Evolutionary conservation across 2,113 vertebrate genomes (phyloP).

Genomic region (Erinaceus europaeus): DNA sequence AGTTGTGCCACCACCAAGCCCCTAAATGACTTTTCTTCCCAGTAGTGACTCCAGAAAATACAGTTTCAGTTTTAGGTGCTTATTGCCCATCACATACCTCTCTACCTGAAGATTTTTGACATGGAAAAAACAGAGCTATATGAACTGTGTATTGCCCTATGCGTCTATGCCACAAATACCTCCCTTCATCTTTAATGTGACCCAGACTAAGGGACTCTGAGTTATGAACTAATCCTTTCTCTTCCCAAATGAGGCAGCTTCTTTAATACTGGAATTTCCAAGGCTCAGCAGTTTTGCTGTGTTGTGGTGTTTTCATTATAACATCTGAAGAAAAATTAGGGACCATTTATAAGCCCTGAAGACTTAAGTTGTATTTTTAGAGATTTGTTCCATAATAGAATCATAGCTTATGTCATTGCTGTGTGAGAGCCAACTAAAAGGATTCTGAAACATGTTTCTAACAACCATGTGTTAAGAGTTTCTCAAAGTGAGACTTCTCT

Average conservation of each 20-base stretch:
- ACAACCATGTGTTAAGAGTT: neutral
- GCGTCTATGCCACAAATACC: neutral
- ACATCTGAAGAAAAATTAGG: neutral
- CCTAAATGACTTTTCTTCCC: no score
- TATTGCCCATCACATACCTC: neutral
- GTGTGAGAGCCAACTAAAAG: neutral
- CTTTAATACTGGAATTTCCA: neutral
- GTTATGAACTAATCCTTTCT: neutral
- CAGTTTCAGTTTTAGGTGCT: neutral
- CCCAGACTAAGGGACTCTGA: neutral
- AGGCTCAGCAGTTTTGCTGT: neutral
- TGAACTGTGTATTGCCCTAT: neutral
- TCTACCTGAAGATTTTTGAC: neutral
- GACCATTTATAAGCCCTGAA: conserved; percentile 16
- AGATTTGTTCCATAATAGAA: neutral
- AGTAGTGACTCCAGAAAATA: neutral
- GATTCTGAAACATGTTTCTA: neutral
- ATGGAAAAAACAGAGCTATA: neutral
- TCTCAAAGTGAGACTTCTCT: neutral
- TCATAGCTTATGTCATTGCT: conserved; percentile 23
- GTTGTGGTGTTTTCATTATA: neutral
- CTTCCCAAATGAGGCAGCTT: neutral
- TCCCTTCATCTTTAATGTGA: neutral
- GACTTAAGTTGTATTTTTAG: neutral
- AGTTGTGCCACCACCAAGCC: no score